Evolutionary conservation across 2,888 invertebrate genomes (phyloP).

Genomic region (Cerceris ruficornis): DNA sequence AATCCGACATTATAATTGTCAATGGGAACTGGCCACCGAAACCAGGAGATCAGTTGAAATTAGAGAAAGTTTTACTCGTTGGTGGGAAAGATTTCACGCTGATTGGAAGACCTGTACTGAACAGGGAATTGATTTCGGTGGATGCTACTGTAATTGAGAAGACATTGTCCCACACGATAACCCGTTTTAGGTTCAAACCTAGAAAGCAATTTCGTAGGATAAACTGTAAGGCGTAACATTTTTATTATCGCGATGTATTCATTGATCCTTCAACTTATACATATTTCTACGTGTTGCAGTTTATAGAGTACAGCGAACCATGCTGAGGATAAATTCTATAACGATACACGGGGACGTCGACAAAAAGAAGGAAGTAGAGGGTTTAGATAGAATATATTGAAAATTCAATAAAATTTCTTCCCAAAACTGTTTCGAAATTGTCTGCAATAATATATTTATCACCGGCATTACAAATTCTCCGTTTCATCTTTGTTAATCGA

Average conservation of each 20-base stretch:
- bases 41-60: slow-evolving; percentile 89
- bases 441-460: not conserved
- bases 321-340: slow-evolving; percentile 90
- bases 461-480: not conserved
- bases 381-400: slow-evolving; percentile 78
- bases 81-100: slow-evolving; percentile 92
- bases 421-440: slow-evolving; percentile 1
- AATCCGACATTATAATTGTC: slow-evolving; percentile 92
- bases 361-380: slow-evolving; percentile 81
- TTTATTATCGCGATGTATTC: not conserved
- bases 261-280: slow-evolving; percentile 1
- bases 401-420: not conserved
- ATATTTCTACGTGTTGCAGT: slow-evolving; percentile 77
- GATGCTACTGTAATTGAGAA: slow-evolving; percentile 93
- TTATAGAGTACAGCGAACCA: slow-evolving; percentile 87
- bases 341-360: slow-evolving; percentile 84
- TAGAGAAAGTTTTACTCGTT: slow-evolving; percentile 92
- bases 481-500: too few relatives aligned
- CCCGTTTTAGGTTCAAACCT: slow-evolving; percentile 88
- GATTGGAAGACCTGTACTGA: slow-evolving; percentile 90
- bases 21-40: slow-evolving; percentile 93
- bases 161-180: slow-evolving; percentile 90
- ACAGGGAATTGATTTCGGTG: slow-evolving; percentile 88
- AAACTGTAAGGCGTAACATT: slow-evolving; percentile 83
- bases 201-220: slow-evolving; percentile 91